These are phyloP conservation scores for Corvus moneduloides DNA, from an alignment of 2,113 vertebrate species.

Conservation along the genomic window DNA sequence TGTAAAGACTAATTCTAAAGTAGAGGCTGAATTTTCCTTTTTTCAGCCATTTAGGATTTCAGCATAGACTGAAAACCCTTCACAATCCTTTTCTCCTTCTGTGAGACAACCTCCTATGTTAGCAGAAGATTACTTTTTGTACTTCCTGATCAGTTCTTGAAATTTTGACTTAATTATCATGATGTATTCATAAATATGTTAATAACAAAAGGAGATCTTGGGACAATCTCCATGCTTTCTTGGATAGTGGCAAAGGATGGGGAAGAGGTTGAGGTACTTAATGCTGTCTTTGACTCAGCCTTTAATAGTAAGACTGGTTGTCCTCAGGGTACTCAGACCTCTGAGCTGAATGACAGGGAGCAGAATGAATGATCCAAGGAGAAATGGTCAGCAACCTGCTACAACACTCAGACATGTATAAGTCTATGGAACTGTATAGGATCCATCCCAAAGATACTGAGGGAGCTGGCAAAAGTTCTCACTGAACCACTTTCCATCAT, in stretches of 20 bases:
- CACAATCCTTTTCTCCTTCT: neutral
- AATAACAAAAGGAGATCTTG: neutral
- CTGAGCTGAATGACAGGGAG: neutral
- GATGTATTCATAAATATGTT: neutral
- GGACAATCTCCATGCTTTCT: neutral
- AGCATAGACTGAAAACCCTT: neutral
- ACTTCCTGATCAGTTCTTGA: neutral
- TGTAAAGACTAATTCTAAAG: neutral
- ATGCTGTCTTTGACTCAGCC: neutral
- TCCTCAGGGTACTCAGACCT: neutral
- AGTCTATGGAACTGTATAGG: neutral
- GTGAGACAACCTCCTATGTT: neutral
- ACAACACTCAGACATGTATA: rapidly evolving
- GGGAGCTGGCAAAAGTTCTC: neutral
- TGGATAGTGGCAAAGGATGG: neutral
- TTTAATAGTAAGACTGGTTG: neutral
- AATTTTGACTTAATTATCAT: neutral
- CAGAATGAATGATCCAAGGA: neutral
- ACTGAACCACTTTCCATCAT: neutral
- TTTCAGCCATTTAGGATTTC: neutral
- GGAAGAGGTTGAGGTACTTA: neutral
- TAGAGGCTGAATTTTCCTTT: neutral
- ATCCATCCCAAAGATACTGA: neutral
- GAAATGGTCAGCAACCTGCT: neutral
- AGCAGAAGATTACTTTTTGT: neutral